Percentiles rank a stretch among this genome's conserved stretches.
Evolutionary conservation across 1,140 invertebrate species (phyloP).

Genomic region (Caenorhabditis latens): DNA sequence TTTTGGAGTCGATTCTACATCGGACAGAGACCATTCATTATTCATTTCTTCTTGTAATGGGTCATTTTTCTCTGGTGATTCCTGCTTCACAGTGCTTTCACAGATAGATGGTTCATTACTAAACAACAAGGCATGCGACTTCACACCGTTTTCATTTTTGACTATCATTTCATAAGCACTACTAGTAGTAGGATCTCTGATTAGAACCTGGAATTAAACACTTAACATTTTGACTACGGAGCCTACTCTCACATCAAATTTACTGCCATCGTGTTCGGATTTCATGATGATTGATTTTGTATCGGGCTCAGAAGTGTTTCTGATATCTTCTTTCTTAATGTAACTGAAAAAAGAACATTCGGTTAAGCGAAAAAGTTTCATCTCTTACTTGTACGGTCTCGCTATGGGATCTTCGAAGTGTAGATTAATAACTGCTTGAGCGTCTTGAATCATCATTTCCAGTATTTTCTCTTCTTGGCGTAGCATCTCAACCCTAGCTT

Average conservation of each 20-base stretch:
- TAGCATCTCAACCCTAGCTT: background rate
- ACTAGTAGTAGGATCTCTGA: background rate
- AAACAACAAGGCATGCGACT: constrained; percentile 10
- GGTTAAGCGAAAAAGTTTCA: background rate
- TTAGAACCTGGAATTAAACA: background rate
- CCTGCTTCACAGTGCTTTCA: background rate
- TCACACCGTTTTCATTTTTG: constrained; percentile 2
- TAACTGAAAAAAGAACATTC: background rate
- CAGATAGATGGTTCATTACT: background rate
- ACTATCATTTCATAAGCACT: constrained; percentile 6
- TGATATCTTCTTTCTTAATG: background rate
- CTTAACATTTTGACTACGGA: background rate
- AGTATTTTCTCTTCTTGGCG: constrained; percentile 25
- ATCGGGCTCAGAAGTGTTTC: background rate
- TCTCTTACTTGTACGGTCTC: constrained; percentile 20
- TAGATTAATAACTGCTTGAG: background rate
- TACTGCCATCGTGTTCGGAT: background rate
- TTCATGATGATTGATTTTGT: constrained; percentile 33
- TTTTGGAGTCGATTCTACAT: background rate
- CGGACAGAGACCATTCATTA: background rate
- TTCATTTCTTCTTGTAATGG: background rate
- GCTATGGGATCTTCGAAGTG: constrained; percentile 28
- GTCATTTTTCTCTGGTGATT: background rate
- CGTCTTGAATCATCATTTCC: constrained; percentile 12
- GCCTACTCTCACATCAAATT: background rate